These are phyloP conservation scores for Camponotus pennsylvanicus DNA, from an alignment of 1,140 invertebrate genomes.

Conservation along the genomic window DNA sequence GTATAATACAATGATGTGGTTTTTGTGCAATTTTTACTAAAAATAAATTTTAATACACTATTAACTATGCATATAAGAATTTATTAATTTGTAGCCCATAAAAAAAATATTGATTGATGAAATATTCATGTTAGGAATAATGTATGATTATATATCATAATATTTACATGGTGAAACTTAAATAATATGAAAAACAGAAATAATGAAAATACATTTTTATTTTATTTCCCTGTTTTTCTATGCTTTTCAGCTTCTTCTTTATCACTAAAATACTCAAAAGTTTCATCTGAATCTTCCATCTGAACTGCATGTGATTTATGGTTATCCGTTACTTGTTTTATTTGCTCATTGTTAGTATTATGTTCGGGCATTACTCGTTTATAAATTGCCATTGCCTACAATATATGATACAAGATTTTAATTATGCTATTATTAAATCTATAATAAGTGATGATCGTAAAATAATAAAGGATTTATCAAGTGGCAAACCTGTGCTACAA, in stretches of 20 bases:
- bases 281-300: constrained; percentile 55
- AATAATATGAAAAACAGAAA: constrained; percentile 18
- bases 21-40: not conserved
- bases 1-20: not conserved
- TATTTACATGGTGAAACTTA: constrained; percentile 43
- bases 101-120: not conserved
- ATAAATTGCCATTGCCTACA: constrained; percentile 91
- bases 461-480: not conserved
- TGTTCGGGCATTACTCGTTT: constrained; percentile 87
- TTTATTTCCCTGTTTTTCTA: constrained; percentile 70
- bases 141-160: not conserved
- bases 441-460: constrained; percentile 33
- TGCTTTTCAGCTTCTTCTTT: constrained; percentile 85
- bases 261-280: constrained; percentile 87
- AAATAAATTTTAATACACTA: not conserved
- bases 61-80: not conserved
- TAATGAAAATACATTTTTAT: constrained; percentile 67
- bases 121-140: constrained; percentile 6
- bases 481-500: constrained; percentile 92
- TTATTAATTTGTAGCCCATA: constrained; percentile 9
- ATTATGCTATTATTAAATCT: constrained; percentile 37
- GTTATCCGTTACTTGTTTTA: constrained; percentile 42
- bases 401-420: constrained; percentile 65
- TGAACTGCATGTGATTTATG: not conserved
- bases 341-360: not conserved